Evolutionary conservation across 1,140 invertebrate genomes (phyloP).

Genomic region (Temnothorax curvispinosus): DNA sequence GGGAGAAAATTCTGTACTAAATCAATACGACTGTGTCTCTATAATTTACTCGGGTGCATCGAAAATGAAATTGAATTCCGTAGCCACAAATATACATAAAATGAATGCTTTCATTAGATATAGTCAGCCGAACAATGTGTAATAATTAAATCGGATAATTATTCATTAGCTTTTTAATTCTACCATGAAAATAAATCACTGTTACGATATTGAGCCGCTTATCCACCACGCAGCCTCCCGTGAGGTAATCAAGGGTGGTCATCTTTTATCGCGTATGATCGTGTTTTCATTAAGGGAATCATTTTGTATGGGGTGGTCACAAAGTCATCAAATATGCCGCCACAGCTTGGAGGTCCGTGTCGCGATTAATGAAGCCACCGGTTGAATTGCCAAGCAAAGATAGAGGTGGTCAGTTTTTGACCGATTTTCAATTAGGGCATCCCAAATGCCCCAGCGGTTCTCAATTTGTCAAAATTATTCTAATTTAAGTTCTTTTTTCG

Average conservation of each 20-base stretch:
- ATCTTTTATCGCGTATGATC: constrained; percentile 70
- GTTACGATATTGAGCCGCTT: constrained; percentile 23
- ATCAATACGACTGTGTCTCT: constrained; percentile 7
- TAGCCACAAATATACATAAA: constrained; percentile 15
- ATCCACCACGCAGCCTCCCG: constrained; percentile 5
- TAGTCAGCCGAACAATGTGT: constrained; percentile 12
- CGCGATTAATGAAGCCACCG: constrained; percentile 77
- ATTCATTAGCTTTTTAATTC: constrained; percentile 56
- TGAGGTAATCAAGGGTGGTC: constrained; percentile 58
- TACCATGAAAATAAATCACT: constrained; percentile 41
- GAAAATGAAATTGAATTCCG: constrained; percentile 40
- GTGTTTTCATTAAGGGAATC: constrained; percentile 78
- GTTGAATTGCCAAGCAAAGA: constrained; percentile 68
- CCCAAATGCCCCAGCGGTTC: constrained; percentile 64
- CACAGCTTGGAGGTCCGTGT: constrained; percentile 66
- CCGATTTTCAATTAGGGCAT: constrained; percentile 74
- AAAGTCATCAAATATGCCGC: constrained; percentile 74
- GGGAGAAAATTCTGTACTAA: constrained; percentile 1
- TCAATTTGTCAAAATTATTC: constrained; percentile 45
- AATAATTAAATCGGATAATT: constrained; percentile 56
- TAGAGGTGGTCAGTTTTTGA: constrained; percentile 69
- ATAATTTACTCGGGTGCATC: constrained; percentile 23
- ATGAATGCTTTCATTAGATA: background rate
- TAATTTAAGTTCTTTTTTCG: background rate
- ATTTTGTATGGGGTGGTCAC: constrained; percentile 70